Conservation (phyloP, 2,113 vertebrate species). For the Labrus mixtus region DNA sequence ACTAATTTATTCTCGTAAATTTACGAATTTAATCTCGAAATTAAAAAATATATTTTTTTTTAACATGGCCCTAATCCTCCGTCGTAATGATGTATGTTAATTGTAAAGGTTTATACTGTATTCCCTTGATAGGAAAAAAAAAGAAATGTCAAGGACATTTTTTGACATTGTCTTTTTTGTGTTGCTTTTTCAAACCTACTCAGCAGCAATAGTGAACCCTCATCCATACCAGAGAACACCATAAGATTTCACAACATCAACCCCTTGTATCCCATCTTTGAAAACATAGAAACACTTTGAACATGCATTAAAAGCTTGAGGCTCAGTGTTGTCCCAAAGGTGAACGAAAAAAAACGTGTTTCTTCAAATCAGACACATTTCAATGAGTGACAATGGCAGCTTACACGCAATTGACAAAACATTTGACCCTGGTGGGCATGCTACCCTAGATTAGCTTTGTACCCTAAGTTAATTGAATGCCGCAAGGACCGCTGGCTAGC, state of each 20-base stretch:
- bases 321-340: constrained; percentile 41
- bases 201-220: too few species aligned
- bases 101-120: too few species aligned
- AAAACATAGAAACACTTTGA: constrained; percentile 23
- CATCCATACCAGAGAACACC: too few species aligned
- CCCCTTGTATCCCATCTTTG: background rate
- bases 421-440: constrained; percentile 62
- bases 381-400: constrained; percentile 68
- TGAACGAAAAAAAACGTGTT: constrained; percentile 48
- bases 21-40: too few species aligned
- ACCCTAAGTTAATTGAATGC: constrained; percentile 78
- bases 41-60: too few species aligned
- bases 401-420: constrained; percentile 68
- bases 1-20: too few species aligned
- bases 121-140: too few species aligned
- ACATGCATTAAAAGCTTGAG: constrained; percentile 36
- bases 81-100: too few species aligned
- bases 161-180: too few species aligned
- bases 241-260: too few species aligned
- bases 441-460: constrained; percentile 73
- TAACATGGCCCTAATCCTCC: too few species aligned
- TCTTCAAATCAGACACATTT: constrained; percentile 65
- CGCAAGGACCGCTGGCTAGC: constrained; percentile 45
- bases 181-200: too few species aligned
- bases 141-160: background rate